These are phyloP conservation scores for Sisyra terminalis DNA, from an alignment of 2,888 invertebrate species.

Conservation along the genomic window DNA sequence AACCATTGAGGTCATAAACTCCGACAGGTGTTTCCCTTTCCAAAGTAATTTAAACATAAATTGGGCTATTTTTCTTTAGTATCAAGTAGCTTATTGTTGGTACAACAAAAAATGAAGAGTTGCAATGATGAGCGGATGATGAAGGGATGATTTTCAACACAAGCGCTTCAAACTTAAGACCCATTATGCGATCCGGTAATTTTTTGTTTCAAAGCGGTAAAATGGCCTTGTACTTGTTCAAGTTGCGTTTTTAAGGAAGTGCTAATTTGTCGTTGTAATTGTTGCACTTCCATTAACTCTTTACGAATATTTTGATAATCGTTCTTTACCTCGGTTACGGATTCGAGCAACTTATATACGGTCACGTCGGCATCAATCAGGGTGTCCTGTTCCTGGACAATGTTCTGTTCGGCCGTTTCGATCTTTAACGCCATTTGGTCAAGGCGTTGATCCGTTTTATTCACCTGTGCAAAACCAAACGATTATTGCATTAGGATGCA, in stretches of 20 bases:
- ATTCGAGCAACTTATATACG: conserved; percentile 54
- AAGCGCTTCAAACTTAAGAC: conserved; percentile 3
- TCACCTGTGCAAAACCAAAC: conserved; percentile 33
- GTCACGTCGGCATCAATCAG: conserved; percentile 33
- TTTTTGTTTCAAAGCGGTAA: conserved; percentile 52
- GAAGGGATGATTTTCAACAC: not conserved
- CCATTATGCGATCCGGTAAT: conserved; percentile 32
- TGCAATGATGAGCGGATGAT: not conserved
- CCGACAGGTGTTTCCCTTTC: too few species aligned
- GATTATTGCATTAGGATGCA: not conserved
- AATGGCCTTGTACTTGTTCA: conserved; percentile 54
- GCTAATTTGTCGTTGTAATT: conserved; percentile 61
- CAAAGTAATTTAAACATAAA: too few species aligned
- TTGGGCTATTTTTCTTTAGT: not conserved
- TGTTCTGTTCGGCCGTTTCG: conserved; percentile 49
- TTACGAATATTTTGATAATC: conserved; percentile 65
- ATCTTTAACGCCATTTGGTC: conserved; percentile 59
- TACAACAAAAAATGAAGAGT: conserved; percentile 1
- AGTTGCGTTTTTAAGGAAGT: conserved; percentile 57
- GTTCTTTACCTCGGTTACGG: conserved; percentile 60
- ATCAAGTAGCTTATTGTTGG: not conserved
- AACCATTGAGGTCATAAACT: too few species aligned
- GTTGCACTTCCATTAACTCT: conserved; percentile 65
- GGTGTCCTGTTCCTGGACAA: conserved; percentile 24
- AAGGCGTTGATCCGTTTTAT: conserved; percentile 53